Evolutionary conservation across 2,888 invertebrate genomes (phyloP).

Genomic region (Nineta flava): DNA sequence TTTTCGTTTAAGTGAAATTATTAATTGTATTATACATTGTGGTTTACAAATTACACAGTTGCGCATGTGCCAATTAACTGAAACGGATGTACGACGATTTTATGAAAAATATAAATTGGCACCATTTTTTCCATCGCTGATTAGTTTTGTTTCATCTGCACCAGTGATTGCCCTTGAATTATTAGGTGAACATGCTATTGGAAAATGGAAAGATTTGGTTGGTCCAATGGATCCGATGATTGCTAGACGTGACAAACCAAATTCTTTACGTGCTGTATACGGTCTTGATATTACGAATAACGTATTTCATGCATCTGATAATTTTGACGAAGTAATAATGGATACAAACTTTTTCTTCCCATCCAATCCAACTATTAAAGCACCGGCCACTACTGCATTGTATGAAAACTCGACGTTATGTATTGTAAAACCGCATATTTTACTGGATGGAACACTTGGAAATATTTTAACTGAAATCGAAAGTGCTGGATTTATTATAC

Average conservation of each 20-base stretch:
- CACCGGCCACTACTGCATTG: slow-evolving; percentile 15
- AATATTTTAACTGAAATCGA: slow-evolving; percentile 55
- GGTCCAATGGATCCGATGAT: slow-evolving; percentile 45
- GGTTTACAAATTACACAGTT: slow-evolving; percentile 48
- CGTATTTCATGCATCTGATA: slow-evolving; percentile 50
- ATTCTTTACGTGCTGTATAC: slow-evolving; percentile 46
- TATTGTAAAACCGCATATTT: slow-evolving; percentile 79
- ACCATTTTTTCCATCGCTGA: slow-evolving; percentile 43
- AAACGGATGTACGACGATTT: slow-evolving; percentile 47
- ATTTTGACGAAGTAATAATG: slow-evolving; percentile 35
- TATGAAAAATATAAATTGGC: slow-evolving; percentile 39
- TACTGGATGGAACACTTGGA: slow-evolving; percentile 59
- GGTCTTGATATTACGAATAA: slow-evolving; percentile 50
- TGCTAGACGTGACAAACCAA: slow-evolving; percentile 35
- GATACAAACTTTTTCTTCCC: slow-evolving; percentile 46
- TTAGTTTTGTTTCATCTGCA: slow-evolving; percentile 50
- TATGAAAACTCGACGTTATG: slow-evolving; percentile 59
- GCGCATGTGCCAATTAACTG: slow-evolving; percentile 50
- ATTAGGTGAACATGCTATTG: slow-evolving; percentile 51
- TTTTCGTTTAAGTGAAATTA: slow-evolving; percentile 50
- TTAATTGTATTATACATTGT: slow-evolving; percentile 46
- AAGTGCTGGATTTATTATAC: slow-evolving; percentile 60
- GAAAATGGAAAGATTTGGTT: slow-evolving; percentile 37
- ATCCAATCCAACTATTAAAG: slow-evolving; percentile 9
- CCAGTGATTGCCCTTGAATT: slow-evolving; percentile 56